Percentiles rank a stretch among this genome's conserved stretches.
Conservation (phyloP, 2,797 vertebrate genomes). For the Hypotaenidia philippensis region DNA sequence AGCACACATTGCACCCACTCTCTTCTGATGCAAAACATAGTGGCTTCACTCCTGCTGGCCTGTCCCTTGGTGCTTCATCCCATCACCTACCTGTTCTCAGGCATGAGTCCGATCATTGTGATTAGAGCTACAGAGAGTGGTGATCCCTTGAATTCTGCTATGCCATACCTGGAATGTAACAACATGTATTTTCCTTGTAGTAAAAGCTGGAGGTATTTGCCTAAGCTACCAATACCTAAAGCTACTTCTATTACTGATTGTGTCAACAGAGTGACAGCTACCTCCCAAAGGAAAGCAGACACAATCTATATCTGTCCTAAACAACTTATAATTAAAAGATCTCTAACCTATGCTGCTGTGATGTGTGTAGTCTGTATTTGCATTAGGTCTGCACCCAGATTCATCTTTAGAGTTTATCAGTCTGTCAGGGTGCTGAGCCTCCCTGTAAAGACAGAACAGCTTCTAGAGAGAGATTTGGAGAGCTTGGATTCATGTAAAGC, state of each 20-base stretch:
- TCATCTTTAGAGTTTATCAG: neutral
- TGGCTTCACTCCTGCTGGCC: neutral
- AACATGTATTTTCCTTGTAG: neutral
- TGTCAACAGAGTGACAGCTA: neutral
- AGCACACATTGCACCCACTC: neutral
- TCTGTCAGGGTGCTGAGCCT: neutral
- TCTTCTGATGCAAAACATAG: neutral
- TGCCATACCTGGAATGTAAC: neutral
- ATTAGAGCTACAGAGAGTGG: neutral
- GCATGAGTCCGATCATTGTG: neutral
- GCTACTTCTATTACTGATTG: neutral
- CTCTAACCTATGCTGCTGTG: neutral
- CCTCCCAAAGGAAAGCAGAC: neutral
- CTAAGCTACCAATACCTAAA: neutral
- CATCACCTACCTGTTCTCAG: fast-evolving
- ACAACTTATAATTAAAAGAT: neutral
- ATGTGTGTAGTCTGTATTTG: neutral
- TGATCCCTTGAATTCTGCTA: neutral
- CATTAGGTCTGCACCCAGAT: neutral
- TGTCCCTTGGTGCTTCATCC: neutral
- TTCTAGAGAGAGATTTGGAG: neutral
- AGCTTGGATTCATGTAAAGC: neutral
- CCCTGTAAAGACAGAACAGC: neutral
- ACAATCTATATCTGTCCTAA: neutral
- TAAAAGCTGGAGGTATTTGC: neutral